Percentiles rank a stretch among this genome's conserved stretches.
Conservation (phyloP, 2,797 vertebrate genomes). For the Cirrhinus mrigala region DNA sequence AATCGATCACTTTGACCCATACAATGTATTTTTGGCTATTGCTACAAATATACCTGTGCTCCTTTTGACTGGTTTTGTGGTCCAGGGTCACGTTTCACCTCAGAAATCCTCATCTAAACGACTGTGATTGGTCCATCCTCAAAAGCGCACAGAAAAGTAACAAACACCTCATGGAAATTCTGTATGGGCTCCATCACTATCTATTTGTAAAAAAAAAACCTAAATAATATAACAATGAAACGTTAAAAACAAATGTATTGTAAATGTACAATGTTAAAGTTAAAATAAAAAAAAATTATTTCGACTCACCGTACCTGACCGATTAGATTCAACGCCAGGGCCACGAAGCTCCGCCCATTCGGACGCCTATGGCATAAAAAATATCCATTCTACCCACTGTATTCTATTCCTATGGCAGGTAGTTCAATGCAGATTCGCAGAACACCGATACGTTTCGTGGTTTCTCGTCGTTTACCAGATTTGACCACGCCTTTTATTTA, state of each 20-base stretch:
- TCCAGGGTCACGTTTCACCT: too few species aligned
- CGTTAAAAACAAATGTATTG: background rate
- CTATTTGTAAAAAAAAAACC: too few species aligned
- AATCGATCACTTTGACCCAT: too few species aligned
- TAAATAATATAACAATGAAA: background rate
- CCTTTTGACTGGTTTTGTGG: too few species aligned
- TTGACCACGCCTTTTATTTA: slow-evolving; percentile 34
- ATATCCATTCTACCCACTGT: background rate
- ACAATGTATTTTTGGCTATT: too few species aligned
- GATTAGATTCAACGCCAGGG: background rate
- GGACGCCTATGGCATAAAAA: background rate
- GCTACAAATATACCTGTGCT: too few species aligned
- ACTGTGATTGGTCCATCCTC: background rate
- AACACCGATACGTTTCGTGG: background rate
- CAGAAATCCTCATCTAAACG: background rate
- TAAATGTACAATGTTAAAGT: background rate
- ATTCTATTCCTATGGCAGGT: slow-evolving; percentile 4
- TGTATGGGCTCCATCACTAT: background rate
- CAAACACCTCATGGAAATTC: background rate
- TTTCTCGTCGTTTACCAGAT: background rate
- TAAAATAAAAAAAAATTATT: background rate
- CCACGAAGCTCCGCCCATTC: background rate
- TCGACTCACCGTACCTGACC: background rate
- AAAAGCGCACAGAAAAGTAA: slow-evolving; percentile 1
- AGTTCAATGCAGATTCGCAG: background rate